Conservation (phyloP, 2,113 vertebrate species). For the Lamprotornis superbus region DNA sequence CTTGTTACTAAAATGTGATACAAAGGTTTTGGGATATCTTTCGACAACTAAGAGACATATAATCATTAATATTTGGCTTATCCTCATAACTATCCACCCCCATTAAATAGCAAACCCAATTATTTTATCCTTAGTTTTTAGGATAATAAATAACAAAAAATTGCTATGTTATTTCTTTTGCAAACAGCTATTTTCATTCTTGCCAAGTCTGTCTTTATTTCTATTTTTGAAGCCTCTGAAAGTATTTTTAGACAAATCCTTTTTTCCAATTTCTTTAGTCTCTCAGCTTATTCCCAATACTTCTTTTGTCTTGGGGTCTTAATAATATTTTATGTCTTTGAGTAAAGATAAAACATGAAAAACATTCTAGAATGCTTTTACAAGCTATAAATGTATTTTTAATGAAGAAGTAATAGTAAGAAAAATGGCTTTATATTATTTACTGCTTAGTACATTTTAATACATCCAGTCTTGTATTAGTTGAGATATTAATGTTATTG, state of each 20-base stretch:
- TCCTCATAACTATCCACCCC: neutral
- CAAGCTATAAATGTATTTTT: neutral
- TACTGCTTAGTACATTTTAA: neutral
- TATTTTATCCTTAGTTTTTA: neutral
- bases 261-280: neutral
- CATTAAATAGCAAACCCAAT: neutral
- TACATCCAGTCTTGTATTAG: neutral
- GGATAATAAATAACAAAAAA: neutral
- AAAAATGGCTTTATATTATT: neutral
- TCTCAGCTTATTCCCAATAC: neutral
- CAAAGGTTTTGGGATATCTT: neutral
- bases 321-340: neutral
- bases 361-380: neutral
- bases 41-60: neutral
- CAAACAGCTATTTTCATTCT: neutral
- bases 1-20: neutral
- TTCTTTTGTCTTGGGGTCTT: neutral
- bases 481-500: neutral
- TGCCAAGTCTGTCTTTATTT: neutral
- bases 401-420: neutral
- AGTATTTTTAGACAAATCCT: neutral
- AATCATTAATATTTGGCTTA: neutral
- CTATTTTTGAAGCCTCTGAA: neutral
- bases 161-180: neutral
- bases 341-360: neutral